Evolutionary conservation across 1,140 invertebrate species (phyloP).

Genomic region (Helicoverpa zea): DNA sequence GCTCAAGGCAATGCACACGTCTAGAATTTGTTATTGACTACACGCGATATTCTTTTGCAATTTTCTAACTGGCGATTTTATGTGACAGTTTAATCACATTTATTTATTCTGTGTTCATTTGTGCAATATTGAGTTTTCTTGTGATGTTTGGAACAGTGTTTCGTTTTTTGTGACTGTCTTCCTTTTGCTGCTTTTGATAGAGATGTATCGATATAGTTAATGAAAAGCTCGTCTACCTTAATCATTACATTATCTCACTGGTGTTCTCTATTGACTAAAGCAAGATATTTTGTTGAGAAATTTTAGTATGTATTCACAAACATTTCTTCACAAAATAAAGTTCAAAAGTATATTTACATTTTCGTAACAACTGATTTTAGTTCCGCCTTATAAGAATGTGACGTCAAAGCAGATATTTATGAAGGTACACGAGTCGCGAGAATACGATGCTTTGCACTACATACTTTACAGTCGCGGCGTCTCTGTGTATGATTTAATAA

Average conservation of each 20-base stretch:
- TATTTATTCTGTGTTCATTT: not conserved
- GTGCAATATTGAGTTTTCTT: not conserved
- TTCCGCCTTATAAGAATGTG: constrained; percentile 12
- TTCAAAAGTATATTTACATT: not conserved
- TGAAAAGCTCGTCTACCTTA: no score
- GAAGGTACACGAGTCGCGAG: not conserved
- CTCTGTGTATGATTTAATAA: constrained; percentile 50
- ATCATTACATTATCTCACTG: no score
- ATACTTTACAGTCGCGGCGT: constrained; percentile 40
- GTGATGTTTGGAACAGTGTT: no score
- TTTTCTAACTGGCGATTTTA: constrained; percentile 15
- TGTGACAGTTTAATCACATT: not conserved
- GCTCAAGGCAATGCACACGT: constrained; percentile 23
- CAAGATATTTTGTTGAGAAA: not conserved
- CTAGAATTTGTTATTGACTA: constrained; percentile 36
- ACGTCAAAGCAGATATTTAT: constrained; percentile 40
- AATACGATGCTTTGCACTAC: constrained; percentile 42
- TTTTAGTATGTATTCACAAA: not conserved
- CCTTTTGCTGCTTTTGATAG: no score
- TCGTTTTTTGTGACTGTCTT: no score
- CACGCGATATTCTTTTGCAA: constrained; percentile 10
- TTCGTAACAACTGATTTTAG: constrained; percentile 24
- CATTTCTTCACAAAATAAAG: not conserved
- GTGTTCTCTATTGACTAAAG: not conserved
- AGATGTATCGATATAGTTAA: no score